Percentiles rank a stretch among this genome's conserved stretches.
phyloP scores from a whole-genome alignment of 1,140 invertebrate genomes.

The Drosophila funebris region DNA sequence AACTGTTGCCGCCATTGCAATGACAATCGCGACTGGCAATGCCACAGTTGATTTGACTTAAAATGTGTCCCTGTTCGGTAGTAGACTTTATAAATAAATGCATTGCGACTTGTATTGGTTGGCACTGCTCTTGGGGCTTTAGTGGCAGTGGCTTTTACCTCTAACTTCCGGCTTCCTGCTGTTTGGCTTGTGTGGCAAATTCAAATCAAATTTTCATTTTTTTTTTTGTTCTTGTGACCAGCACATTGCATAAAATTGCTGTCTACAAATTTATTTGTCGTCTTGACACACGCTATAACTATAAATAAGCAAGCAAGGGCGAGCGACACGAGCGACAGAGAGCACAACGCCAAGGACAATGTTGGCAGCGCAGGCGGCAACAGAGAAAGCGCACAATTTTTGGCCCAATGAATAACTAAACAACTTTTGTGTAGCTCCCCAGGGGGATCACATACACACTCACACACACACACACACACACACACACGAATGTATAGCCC shows the following conservation, averaged over 20 bases:
- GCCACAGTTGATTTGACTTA: background rate
- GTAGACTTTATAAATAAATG: conserved; percentile 41
- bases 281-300: conserved; percentile 44
- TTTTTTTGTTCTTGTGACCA: conserved; percentile 3
- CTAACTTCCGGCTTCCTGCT: background rate
- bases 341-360: background rate
- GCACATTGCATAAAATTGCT: conserved; percentile 48
- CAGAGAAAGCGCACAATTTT: conserved; percentile 22
- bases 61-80: background rate
- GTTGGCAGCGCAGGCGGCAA: background rate
- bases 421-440: conserved; percentile 35
- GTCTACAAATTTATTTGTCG: conserved; percentile 52
- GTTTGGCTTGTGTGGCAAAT: conserved; percentile 18
- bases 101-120: conserved; percentile 23
- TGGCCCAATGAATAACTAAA: conserved; percentile 48
- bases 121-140: background rate
- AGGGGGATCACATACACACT: conserved; percentile 1
- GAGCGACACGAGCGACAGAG: background rate
- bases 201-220: conserved; percentile 35
- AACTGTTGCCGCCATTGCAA: background rate
- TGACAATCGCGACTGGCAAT: conserved; percentile 11
- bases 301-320: conserved; percentile 44
- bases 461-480: background rate
- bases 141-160: background rate
- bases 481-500: background rate